Evolutionary conservation across 2,113 vertebrate species (phyloP), one percentile per base, ranked within the genome.

Genomic region (Toxostoma redivivum): DNA sequence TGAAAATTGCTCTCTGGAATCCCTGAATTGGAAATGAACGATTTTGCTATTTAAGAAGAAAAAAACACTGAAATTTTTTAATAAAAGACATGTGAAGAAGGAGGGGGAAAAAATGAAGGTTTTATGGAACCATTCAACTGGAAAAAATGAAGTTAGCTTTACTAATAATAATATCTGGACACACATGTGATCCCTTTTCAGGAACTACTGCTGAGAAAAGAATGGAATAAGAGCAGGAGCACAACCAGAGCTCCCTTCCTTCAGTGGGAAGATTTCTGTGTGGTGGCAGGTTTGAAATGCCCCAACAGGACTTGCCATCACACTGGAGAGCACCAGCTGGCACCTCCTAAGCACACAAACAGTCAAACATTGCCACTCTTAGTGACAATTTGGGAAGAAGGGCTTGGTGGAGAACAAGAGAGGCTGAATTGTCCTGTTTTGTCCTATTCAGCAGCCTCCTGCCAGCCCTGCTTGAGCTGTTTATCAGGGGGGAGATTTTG

Each of bases 101-200:
- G 12, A 51, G 13, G 22, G 0, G 2, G 7, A 6, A 6, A 50
- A 51, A 66, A 20, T 0, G 7, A 51, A 73, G 24, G 11, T 37
- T 86, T 95, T 82, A 77, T 78, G 82, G 80, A 93, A 90, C 17
- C 1, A 86, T 73, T 78, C 78, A 30, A 56, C 2, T 81, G 90
- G 88, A 88, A 97, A 96, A 90, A 92, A 71, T 92, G 56, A 31
- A 67, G 23, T 86, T 87, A 84, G 28, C 12, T 78, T 85, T 90
- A 44, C 64, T 90, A 83, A 5, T 74, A 94, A 81, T 67, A 95
- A 67, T 58, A 80, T 28, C 42, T 82, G 15, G 51, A 51, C 12
- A 53, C 15, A 51, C 67, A 85, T 64, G 73, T 90, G 93, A 92
- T 93, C 40, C 67, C 9, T 74, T 93, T 91, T 74, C 67, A 69